Evolutionary conservation across 2,113 vertebrate species (phyloP), one percentile per base, ranked within the genome.

Genomic region (Manacus vitellinus): DNA sequence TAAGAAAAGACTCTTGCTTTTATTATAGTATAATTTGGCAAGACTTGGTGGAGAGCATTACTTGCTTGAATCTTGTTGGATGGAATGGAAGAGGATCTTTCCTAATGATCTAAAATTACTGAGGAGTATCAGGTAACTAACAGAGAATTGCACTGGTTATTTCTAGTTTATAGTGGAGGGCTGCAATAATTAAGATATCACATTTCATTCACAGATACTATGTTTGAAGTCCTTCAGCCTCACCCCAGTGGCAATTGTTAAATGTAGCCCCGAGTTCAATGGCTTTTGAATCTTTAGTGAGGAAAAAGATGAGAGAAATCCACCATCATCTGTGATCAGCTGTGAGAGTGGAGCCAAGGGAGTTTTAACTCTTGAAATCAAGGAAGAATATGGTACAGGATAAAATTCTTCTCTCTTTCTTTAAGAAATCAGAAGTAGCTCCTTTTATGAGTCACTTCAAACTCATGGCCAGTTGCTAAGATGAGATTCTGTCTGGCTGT

Each of bases 181-280:
- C 56, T 73, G 5, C 35, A 85, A 75, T 92, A 96, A 95, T 96
- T 81, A 96, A 94, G 78, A 75, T 74, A 82, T 92, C 89, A 61
- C 10, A 7, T 97, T 97, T 56, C 85, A 49, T 82, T 92, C 71
- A 61, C 87, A 90, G 78, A 39, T 80, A 58, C 33, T 70, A 6
- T 14, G 89, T 94, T 94, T 91, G 88, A 94, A 85, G 49, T 37
- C 49, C 61, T n/a, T 76, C 66, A 46, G 49, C 31, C 89, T 89
- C 79, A 65, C 82, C 63, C 58, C 72, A 68, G 67, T 58, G 80
- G 59, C 83, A 95, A 21, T 23, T 81, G 87, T 88, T 76, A 80
- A 21, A 52, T 65, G 28, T 14, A 39, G 56, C 73, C 67, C 49
- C 33, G 67, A 61, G 24, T 28, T 62, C 66, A 23, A 58, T 46